These are phyloP conservation scores for Myrmecobius fasciatus DNA, from an alignment of 2,113 vertebrate species.

Conservation along the genomic window DNA sequence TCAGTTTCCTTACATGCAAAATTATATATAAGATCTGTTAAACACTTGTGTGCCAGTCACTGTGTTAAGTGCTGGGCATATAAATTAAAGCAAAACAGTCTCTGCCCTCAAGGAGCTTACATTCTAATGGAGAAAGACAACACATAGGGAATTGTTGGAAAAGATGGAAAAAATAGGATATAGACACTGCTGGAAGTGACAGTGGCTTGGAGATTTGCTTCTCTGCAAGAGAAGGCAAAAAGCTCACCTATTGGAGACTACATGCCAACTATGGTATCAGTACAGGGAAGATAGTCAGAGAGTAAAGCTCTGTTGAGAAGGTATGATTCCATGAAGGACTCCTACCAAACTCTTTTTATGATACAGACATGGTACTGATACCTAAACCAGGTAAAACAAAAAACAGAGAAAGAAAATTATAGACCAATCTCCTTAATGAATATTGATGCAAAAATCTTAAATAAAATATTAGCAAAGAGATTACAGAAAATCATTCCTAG, in stretches of 20 bases:
- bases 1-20: neutral
- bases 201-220: neutral
- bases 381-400: too few species aligned
- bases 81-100: neutral
- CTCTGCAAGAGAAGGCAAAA: neutral
- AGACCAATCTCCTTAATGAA: too few species aligned
- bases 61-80: neutral
- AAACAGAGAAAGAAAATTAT: too few species aligned
- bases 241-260: neutral
- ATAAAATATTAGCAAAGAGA: too few species aligned
- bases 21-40: neutral
- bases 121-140: neutral
- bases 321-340: neutral
- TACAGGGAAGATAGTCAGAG: neutral
- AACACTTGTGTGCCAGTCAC: neutral
- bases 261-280: neutral
- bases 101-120: neutral
- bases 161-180: neutral
- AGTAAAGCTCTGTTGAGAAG: neutral
- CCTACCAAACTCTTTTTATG: too few species aligned
- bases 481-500: too few species aligned
- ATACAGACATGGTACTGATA: too few species aligned
- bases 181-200: neutral
- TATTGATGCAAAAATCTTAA: too few species aligned
- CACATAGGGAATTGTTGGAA: neutral